Conservation (phyloP, 2,888 invertebrate species). For the Lithosia quadra region DNA sequence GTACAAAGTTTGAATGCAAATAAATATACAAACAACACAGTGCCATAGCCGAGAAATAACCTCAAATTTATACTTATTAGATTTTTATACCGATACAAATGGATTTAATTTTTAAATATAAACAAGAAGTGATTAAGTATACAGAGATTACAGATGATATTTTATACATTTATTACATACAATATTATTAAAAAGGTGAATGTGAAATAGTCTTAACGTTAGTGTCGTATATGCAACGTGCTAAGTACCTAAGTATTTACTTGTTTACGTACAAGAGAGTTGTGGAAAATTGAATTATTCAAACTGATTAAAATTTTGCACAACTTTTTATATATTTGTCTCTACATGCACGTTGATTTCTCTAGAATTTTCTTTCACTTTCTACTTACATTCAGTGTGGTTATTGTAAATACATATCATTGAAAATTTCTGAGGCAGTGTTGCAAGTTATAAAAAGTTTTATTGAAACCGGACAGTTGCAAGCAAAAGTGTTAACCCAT, state of each 20-base stretch:
- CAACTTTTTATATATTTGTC: conserved; percentile 46
- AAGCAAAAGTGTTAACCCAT: conserved; percentile 27
- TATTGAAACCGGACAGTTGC: conserved; percentile 46
- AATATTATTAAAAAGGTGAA: conserved; percentile 83
- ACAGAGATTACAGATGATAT: conserved; percentile 87
- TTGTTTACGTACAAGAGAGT: conserved; percentile 55
- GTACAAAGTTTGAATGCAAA: conserved; percentile 84
- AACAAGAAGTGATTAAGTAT: conserved; percentile 86
- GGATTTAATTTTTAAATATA: conserved; percentile 87
- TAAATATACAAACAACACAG: conserved; percentile 74
- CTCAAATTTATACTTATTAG: conserved; percentile 86
- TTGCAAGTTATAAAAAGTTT: conserved; percentile 56
- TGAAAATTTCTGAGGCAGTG: conserved; percentile 71
- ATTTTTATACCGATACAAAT: conserved; percentile 87
- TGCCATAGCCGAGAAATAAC: conserved; percentile 85
- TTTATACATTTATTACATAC: conserved; percentile 87
- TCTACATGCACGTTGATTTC: conserved; percentile 47
- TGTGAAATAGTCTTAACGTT: conserved; percentile 84
- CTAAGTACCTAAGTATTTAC: conserved; percentile 65
- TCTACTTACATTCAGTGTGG: conserved; percentile 59
- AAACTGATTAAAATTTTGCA: conserved; percentile 55
- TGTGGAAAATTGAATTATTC: conserved; percentile 55
- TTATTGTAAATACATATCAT: conserved; percentile 85
- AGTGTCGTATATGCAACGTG: conserved; percentile 76
- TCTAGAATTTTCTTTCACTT: conserved; percentile 38